Evolutionary conservation across 23 tunicate species (phyloP).

Genomic region (Diplosoma virens): DNA sequence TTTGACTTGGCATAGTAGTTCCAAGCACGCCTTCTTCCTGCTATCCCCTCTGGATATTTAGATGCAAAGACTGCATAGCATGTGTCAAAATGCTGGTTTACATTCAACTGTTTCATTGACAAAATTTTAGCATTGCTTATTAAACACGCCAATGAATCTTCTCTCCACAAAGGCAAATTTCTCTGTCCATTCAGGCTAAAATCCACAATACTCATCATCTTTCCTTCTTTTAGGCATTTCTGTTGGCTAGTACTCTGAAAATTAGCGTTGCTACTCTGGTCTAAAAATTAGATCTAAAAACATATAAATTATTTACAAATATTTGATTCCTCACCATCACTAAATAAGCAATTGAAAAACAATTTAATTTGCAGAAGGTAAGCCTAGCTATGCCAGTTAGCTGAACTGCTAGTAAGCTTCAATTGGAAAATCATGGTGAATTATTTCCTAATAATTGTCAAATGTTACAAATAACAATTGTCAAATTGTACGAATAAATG

Average conservation of each 20-base stretch:
- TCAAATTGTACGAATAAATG: no score
- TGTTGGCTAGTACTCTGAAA: conserved; percentile 18
- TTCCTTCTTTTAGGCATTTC: conserved; percentile 19
- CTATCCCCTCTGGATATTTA: conserved; percentile 37
- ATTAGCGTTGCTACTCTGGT: conserved; percentile 22
- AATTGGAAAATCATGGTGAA: no score
- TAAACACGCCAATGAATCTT: conserved; percentile 16
- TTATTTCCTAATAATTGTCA: no score
- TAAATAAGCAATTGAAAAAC: neutral
- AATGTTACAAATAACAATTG: no score
- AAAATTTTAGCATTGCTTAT: conserved; percentile 16
- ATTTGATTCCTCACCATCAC: neutral
- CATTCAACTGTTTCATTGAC: conserved; percentile 26
- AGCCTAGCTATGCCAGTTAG: no score
- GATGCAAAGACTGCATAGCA: conserved; percentile 37
- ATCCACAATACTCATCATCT: conserved; percentile 21
- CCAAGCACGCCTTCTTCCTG: conserved; percentile 27
- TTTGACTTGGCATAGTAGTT: conserved; percentile 22
- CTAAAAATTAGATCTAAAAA: neutral
- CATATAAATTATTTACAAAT: neutral
- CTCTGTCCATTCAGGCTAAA: conserved; percentile 39
- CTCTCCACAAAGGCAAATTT: conserved; percentile 31
- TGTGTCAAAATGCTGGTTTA: conserved; percentile 20
- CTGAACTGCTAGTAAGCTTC: no score
- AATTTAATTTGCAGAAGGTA: neutral